Base-by-base conservation (phyloP, 2,888 invertebrate species). In the Lasioglossum calceatum region DNA sequence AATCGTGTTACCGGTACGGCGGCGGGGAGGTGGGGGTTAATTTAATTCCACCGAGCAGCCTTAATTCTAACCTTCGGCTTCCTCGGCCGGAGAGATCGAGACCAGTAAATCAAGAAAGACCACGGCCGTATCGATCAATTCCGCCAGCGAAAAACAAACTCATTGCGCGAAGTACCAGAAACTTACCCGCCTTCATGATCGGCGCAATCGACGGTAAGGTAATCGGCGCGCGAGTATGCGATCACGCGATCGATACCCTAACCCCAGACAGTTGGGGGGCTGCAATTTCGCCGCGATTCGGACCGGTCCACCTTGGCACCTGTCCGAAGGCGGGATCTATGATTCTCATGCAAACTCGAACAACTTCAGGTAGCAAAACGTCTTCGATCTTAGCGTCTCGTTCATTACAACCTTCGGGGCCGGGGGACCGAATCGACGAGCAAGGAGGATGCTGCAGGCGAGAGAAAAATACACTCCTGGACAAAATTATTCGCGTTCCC, bases 321-420 rank as follows among this genome's bases (percentile, higher is more conserved):
- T 87, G 90, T 87, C 84, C 79, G 42, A 61, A 74, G 81, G 72
- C 82, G 64, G 70, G 81, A 82, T 81, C 84, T 85, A 85, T 64
- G 84, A 86, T 85, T 87, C 75, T 77, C 89, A 84, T 87, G 90
- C 90, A 84, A 87, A 86, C 71, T 81, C 70, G 58, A 36, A 19
- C n/a, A 32, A n/a, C 36, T 73, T 58, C 54, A 64, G 39, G 54
- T 64, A 76, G 67, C 72, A 61, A 77, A 42, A 81, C 78, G 14
- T 50, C 23, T 2, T 64, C 3, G 54, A 71, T 64, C 58, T 70
- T 61, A 73, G 76, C 79, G 64, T 70, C 58, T 58, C 76, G 72
- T 54, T 78, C 79, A 50, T 81, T 81, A 72, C 39, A 23, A 19
- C 85, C 50, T 47, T 10, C 36, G 39, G 27, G 39, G 2, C n/a